Conservation (phyloP, 2,888 invertebrate genomes). For the Pyrgus malvae region DNA sequence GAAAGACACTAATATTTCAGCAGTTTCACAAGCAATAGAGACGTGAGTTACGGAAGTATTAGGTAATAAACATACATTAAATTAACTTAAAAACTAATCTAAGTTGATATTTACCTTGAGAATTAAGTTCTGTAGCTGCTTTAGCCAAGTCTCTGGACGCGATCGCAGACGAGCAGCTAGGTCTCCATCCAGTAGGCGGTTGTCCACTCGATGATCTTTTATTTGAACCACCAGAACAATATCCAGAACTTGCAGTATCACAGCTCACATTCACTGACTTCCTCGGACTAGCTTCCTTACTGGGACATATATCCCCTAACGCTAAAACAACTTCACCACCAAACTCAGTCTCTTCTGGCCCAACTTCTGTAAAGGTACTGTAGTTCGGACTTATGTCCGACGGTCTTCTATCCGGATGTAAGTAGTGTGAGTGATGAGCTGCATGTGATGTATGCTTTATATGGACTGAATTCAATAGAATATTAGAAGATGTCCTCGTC, state of each 20-base stretch:
- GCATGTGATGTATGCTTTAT: slow-evolving; percentile 89
- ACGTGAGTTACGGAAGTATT: too few species aligned
- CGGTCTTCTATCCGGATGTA: slow-evolving; percentile 72
- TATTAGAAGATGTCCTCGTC: slow-evolving; percentile 92
- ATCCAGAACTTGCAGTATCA: slow-evolving; percentile 76
- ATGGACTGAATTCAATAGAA: slow-evolving; percentile 91
- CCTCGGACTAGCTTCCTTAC: slow-evolving; percentile 76
- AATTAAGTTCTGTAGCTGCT: slow-evolving; percentile 86
- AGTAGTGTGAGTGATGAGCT: slow-evolving; percentile 82
- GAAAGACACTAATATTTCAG: too few species aligned
- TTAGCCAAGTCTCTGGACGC: slow-evolving; percentile 81
- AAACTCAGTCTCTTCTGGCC: slow-evolving; percentile 72
- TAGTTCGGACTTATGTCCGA: slow-evolving; percentile 77
- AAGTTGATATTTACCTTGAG: slow-evolving; percentile 79
- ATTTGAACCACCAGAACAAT: slow-evolving; percentile 75
- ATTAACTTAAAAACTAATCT: too few species aligned
- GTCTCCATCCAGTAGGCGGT: slow-evolving; percentile 80
- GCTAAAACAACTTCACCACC: slow-evolving; percentile 69
- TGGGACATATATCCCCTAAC: slow-evolving; percentile 69
- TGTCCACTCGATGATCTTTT: slow-evolving; percentile 74
- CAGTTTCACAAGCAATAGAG: too few species aligned
- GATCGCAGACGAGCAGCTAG: slow-evolving; percentile 81
- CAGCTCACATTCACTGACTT: slow-evolving; percentile 76
- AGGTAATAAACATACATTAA: too few species aligned
- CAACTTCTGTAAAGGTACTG: slow-evolving; percentile 76